A percentile compares a stretch with the other conserved stretches of the same genome.
phyloP scores from a whole-genome alignment of 2,888 invertebrate species.

The Girardia tigrina region DNA sequence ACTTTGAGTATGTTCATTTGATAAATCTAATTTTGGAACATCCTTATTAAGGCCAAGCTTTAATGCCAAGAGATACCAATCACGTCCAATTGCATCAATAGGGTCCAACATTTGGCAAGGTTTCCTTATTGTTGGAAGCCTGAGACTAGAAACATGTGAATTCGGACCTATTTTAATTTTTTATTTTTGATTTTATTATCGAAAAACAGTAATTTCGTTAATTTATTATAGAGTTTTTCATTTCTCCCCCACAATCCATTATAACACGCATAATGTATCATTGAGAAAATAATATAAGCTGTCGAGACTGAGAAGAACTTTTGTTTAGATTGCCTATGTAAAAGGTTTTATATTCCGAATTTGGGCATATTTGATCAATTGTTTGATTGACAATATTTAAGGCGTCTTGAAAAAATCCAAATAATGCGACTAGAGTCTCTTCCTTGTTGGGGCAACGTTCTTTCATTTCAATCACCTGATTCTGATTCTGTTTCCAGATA shows the following conservation, averaged over 20 bases:
- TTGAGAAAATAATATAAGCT: no score
- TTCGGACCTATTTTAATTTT: constrained; percentile 54
- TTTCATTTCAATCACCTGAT: constrained; percentile 57
- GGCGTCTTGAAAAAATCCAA: constrained; percentile 61
- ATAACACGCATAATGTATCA: no score
- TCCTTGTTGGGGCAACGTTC: constrained; percentile 56
- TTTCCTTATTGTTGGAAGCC: constrained; percentile 54
- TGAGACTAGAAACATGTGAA: constrained; percentile 56
- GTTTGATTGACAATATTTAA: constrained; percentile 58
- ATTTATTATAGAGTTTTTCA: no score
- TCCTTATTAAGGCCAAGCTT: constrained; percentile 54
- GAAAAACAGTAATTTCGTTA: no score
- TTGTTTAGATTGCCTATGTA: no score
- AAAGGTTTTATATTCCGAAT: constrained; percentile 59
- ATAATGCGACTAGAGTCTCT: constrained; percentile 50
- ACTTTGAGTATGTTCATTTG: constrained; percentile 34
- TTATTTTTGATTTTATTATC: no score
- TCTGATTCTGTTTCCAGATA: constrained; percentile 54
- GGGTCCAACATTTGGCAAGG: constrained; percentile 53
- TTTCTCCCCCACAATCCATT: no score
- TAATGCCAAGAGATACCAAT: constrained; percentile 55
- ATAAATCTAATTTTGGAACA: constrained; percentile 52
- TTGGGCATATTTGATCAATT: constrained; percentile 59
- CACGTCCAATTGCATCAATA: constrained; percentile 53
- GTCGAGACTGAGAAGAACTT: no score